Conservation (phyloP, 2,113 vertebrate genomes). For the Hyla sarda region DNA sequence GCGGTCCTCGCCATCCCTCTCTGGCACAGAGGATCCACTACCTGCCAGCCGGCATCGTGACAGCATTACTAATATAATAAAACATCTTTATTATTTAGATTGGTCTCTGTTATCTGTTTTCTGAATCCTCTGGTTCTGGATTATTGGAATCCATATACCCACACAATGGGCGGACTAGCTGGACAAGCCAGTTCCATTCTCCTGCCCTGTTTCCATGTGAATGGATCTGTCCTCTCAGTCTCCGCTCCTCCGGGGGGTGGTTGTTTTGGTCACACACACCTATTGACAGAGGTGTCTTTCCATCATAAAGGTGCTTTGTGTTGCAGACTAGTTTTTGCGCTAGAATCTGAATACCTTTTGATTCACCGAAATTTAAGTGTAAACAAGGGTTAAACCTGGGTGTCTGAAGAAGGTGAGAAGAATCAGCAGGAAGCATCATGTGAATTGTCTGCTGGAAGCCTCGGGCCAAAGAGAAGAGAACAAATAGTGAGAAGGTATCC, state of each 20-base stretch:
- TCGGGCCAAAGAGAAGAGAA: not conserved
- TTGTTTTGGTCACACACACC: not conserved
- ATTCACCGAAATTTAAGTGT: not conserved
- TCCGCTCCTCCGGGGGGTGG: not conserved
- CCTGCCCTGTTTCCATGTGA: not conserved
- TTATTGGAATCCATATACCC: not conserved
- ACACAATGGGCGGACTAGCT: not conserved
- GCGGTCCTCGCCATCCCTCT: too few species aligned
- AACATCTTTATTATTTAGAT: too few species aligned
- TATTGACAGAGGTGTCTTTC: not conserved
- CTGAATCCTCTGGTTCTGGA: too few species aligned
- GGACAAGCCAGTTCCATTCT: not conserved
- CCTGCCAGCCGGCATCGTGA: too few species aligned
- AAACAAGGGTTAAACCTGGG: not conserved
- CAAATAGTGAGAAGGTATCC: too few species aligned
- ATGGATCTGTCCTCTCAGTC: not conserved
- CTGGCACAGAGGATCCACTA: too few species aligned
- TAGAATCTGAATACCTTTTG: not conserved
- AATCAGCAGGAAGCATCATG: slow-evolving; percentile 10
- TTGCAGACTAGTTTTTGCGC: not conserved
- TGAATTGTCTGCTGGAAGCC: not conserved
- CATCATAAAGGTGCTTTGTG: not conserved
- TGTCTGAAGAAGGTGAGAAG: slow-evolving; percentile 6
- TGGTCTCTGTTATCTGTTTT: too few species aligned
- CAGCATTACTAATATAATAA: too few species aligned